These are phyloP conservation scores for Hirudinaria manillensis DNA, from an alignment of 2,888 invertebrate genomes.

Conservation along the genomic window DNA sequence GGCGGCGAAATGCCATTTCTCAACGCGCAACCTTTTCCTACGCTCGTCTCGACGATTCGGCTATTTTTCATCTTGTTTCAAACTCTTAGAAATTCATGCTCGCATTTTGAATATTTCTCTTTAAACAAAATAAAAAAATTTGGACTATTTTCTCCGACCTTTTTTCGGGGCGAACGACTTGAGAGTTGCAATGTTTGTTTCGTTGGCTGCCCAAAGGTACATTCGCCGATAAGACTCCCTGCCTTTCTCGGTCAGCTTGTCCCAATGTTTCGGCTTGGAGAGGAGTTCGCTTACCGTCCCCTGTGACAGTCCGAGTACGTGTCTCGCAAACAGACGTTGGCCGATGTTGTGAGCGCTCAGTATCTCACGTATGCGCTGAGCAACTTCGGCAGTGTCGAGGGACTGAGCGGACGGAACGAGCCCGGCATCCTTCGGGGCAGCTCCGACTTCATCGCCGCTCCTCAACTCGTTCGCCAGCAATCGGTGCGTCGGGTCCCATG, in stretches of 20 bases:
- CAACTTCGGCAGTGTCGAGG: slow-evolving; percentile 85
- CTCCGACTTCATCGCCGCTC: not conserved
- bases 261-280: slow-evolving; percentile 98
- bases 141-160: slow-evolving; percentile 43
- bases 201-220: slow-evolving; percentile 98
- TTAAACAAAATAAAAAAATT: not conserved
- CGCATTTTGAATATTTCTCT: not conserved
- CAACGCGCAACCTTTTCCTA: not conserved
- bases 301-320: slow-evolving; percentile 86
- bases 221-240: slow-evolving; percentile 97
- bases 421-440: slow-evolving; percentile 26
- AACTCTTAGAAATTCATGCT: not conserved
- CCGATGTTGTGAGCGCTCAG: slow-evolving; percentile 96
- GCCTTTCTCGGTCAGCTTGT: slow-evolving; percentile 97
- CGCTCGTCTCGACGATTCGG: no score
- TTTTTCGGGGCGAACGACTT: slow-evolving; percentile 77
- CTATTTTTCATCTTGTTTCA: not conserved
- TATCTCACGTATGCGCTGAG: slow-evolving; percentile 83
- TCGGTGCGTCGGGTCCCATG: slow-evolving; percentile 20
- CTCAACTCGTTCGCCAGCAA: slow-evolving; percentile 9
- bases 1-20: not conserved
- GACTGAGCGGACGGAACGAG: slow-evolving; percentile 36
- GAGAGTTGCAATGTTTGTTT: slow-evolving; percentile 88
- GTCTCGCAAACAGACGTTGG: slow-evolving; percentile 94
- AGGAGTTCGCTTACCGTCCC: slow-evolving; percentile 96